Evolutionary conservation across 2,797 vertebrate species (phyloP), one percentile per base, ranked within the genome.

Genomic region (Odontamblyopus rebecca): DNA sequence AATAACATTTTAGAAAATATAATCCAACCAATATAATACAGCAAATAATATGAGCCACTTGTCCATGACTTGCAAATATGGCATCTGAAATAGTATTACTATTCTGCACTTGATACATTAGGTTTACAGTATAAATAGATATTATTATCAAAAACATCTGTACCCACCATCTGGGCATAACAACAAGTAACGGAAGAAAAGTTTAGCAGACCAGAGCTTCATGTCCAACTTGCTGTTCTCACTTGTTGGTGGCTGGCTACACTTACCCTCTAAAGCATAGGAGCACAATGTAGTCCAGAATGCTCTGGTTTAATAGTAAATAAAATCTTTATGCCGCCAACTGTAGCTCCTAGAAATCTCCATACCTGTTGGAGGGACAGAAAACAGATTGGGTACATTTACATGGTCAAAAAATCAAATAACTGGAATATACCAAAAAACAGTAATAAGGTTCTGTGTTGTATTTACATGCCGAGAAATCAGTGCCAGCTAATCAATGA

Each of bases 341-440:
- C 57, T 29, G 27, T 13, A 77, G 69, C 65, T 70, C 19, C 72
- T 88, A 93, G 79, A 92, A 91, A 81, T 91, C 89, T 56, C 86
- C 82, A 60, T 78, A 88, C 78, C 91, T 92, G 41, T 67, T 6
- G 11, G 63, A 61, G 60, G 79, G 29, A 76, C 68, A 57, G 19
- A 57, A 15, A 68, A 13, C 19, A 12, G 4, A 56, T 4, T 11
- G 1, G 44, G 44, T 4, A 48, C 4, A 48, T 48, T 48, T 48
- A 15, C 44, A 48, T 48, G 44, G 44, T 1, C 44, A 48, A 48
- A 48, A 48, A 48, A 48, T 48, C 44, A 15, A 48, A 48, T 15
- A 48, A 48, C 12, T 48, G 13, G 3, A 48, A 48, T 15, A 48
- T 0, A 4, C 12, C 1, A 15, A 48, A 15, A 15, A 48, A 48